A percentile compares a stretch with the other conserved stretches of the same genome.
Conservation (phyloP, 1,140 invertebrate species). For the Ridgeia piscesae region DNA sequence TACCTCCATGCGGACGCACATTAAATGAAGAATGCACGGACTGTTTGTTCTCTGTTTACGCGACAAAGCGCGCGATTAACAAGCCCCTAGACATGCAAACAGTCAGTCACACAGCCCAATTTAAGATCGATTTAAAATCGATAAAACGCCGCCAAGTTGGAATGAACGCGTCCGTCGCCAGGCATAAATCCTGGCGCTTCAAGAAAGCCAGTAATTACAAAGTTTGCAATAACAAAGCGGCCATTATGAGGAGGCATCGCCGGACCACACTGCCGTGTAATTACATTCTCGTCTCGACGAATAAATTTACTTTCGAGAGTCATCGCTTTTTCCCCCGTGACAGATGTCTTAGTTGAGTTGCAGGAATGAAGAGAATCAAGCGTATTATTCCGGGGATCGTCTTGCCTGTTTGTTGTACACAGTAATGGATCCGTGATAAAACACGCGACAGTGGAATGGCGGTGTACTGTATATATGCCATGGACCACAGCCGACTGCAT, state of each 20-base stretch:
- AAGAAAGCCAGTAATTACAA: not conserved
- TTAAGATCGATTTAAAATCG: constrained; percentile 2
- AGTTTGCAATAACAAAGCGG: not conserved
- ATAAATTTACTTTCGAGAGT: not conserved
- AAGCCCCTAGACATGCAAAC: not conserved
- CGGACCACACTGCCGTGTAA: not conserved
- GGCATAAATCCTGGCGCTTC: not conserved
- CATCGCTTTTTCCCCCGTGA: not conserved
- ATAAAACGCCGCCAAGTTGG: not conserved
- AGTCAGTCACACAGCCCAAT: not conserved
- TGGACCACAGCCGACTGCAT: not conserved
- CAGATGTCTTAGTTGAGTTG: not conserved
- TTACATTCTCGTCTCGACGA: not conserved
- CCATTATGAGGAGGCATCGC: not conserved
- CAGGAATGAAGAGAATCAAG: not conserved
- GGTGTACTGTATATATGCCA: not conserved
- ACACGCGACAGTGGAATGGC: not conserved
- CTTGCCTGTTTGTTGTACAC: not conserved
- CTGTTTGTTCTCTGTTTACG: not conserved
- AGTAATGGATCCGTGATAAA: not conserved
- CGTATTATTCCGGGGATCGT: not conserved
- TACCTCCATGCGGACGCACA: not conserved
- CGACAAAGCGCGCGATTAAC: not conserved
- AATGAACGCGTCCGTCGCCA: not conserved
- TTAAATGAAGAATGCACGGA: not conserved